A percentile compares a stretch with the other conserved stretches of the same genome.
Evolutionary conservation across 2,113 vertebrate species (phyloP).

Genomic region (Jacana jacana): DNA sequence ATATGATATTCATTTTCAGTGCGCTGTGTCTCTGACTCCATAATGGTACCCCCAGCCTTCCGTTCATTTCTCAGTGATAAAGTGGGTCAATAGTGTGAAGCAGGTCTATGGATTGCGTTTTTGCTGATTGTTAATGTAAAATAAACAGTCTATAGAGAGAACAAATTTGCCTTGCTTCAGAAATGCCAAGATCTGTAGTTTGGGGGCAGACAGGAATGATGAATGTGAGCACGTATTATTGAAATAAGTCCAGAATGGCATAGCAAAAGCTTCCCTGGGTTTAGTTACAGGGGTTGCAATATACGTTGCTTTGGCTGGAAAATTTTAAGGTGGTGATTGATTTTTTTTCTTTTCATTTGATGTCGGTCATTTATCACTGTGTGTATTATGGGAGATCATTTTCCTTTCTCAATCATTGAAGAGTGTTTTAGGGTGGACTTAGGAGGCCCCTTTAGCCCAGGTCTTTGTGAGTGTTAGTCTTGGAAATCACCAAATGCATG

Average conservation of each 20-base stretch:
- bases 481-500: fast-evolving
- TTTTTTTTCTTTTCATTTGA: neutral
- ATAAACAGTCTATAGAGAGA: slow-evolving; percentile 29
- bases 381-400: neutral
- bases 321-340: slow-evolving; percentile 6
- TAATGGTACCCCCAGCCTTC: neutral
- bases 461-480: neutral
- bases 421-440: neutral
- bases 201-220: slow-evolving; percentile 4
- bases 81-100: neutral
- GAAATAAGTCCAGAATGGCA: slow-evolving; percentile 1
- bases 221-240: neutral
- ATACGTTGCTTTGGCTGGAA: neutral
- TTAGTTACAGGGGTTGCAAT: neutral
- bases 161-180: slow-evolving; percentile 7
- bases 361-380: slow-evolving; percentile 20
- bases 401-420: slow-evolving; percentile 1
- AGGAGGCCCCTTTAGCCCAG: neutral
- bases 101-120: neutral
- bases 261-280: neutral
- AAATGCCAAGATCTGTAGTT: slow-evolving; percentile 6
- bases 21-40: neutral
- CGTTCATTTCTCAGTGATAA: slow-evolving; percentile 25
- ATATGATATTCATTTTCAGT: slow-evolving; percentile 14
- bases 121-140: neutral